Evolutionary conservation across 2,888 invertebrate genomes (phyloP).

Genomic region (Melinaea menophilus): DNA sequence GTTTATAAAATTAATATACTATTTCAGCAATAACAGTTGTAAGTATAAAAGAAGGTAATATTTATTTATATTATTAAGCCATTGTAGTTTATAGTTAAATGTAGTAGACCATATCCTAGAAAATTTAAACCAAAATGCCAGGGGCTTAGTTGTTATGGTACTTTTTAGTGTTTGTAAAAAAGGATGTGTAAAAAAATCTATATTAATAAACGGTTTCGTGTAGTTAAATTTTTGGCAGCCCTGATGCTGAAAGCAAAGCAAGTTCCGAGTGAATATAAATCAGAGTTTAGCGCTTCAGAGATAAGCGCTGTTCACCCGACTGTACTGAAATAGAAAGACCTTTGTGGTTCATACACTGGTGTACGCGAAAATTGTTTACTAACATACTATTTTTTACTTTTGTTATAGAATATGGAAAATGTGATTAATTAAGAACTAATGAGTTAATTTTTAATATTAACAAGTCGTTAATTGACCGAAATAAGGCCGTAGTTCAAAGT

Average conservation of each 20-base stretch:
- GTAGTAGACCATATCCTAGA: too few relatives aligned
- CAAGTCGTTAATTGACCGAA: too few relatives aligned
- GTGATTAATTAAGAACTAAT: too few relatives aligned
- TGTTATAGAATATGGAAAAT: background rate
- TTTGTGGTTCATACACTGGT: conserved; percentile 13
- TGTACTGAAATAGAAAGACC: conserved; percentile 33
- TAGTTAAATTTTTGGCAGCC: conserved; percentile 29
- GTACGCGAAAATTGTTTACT: background rate
- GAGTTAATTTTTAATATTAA: too few relatives aligned
- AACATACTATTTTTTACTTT: background rate
- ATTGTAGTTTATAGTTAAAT: too few relatives aligned
- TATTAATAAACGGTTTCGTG: background rate
- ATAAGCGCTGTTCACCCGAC: conserved; percentile 45
- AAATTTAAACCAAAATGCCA: too few relatives aligned
- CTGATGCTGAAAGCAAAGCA: conserved; percentile 22
- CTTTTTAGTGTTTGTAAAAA: background rate
- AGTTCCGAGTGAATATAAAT: conserved; percentile 47
- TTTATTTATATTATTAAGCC: too few relatives aligned
- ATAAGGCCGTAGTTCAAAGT: too few relatives aligned
- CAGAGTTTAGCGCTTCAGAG: conserved; percentile 47
- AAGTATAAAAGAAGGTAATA: too few relatives aligned
- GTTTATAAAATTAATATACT: too few relatives aligned
- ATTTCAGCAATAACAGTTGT: too few relatives aligned
- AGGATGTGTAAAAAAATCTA: background rate
- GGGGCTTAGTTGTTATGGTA: too few relatives aligned